Conservation (phyloP, 2,113 vertebrate species). For the Neoarius graeffei region DNA sequence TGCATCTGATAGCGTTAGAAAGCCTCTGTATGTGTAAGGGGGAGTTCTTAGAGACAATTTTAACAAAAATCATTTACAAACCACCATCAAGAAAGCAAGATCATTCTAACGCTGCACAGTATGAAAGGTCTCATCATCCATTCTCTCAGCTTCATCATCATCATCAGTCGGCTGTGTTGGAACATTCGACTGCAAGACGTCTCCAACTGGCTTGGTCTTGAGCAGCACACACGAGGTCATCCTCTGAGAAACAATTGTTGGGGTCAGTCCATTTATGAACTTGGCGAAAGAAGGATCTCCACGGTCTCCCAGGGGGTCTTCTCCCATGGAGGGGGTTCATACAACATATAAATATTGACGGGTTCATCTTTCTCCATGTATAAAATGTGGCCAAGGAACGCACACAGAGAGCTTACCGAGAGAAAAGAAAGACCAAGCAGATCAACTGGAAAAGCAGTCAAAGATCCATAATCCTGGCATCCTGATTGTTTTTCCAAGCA, state of each 20-base stretch:
- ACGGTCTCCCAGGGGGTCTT: too few relatives aligned
- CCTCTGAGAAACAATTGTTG: too few relatives aligned
- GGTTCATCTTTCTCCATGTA: too few relatives aligned
- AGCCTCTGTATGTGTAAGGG: not conserved
- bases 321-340: too few relatives aligned
- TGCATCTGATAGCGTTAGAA: not conserved
- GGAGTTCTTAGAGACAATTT: not conserved
- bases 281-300: too few relatives aligned
- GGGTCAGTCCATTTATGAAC: too few relatives aligned
- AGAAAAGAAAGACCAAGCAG: slow-evolving; percentile 13
- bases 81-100: not conserved
- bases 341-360: too few relatives aligned
- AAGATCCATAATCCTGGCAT: slow-evolving; percentile 22
- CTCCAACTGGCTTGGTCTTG: too few relatives aligned
- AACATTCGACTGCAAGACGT: too few relatives aligned
- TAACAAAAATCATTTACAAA: not conserved
- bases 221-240: too few relatives aligned
- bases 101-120: slow-evolving; percentile 14
- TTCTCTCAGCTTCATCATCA: not conserved
- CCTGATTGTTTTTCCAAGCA: slow-evolving; percentile 13
- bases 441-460: slow-evolving; percentile 46
- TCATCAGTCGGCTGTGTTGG: too few relatives aligned
- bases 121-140: slow-evolving; percentile 17
- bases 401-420: not conserved
- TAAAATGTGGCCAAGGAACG: too few relatives aligned